phyloP scores from a whole-genome alignment of 2,888 invertebrate genomes.

The Ditylenchus weischeri region DNA sequence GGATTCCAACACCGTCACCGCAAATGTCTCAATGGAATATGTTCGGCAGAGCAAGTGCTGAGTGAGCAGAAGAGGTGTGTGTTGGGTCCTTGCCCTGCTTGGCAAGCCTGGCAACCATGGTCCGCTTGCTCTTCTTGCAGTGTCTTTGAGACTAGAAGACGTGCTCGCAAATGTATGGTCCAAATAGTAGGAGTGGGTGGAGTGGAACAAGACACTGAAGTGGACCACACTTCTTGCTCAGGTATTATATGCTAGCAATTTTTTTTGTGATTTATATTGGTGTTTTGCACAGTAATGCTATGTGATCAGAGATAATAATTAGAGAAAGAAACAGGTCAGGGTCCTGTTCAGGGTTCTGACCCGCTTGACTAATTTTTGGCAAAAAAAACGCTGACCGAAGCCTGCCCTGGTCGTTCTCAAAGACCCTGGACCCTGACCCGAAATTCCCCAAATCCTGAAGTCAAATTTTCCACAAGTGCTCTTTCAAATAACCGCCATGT shows the following conservation, averaged over 20 bases:
- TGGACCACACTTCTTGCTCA: constrained; percentile 21
- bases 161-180: constrained; percentile 27
- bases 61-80: constrained; percentile 39
- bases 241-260: constrained; percentile 1
- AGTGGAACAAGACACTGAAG: constrained; percentile 22
- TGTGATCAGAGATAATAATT: too few species aligned
- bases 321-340: too few species aligned
- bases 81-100: constrained; percentile 41
- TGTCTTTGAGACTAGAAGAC: constrained; percentile 27
- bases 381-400: too few species aligned
- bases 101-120: constrained; percentile 68
- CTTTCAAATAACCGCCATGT: too few species aligned
- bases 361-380: too few species aligned
- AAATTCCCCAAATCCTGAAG: too few species aligned
- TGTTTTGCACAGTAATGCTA: too few species aligned
- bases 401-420: too few species aligned
- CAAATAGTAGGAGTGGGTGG: constrained; percentile 18
- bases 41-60: constrained; percentile 27
- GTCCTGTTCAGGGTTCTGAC: too few species aligned
- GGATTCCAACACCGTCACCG: constrained; percentile 38
- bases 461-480: too few species aligned
- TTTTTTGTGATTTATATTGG: too few species aligned
- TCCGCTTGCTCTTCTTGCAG: constrained; percentile 58
- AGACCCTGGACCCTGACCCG: too few species aligned
- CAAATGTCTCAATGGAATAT: constrained; percentile 34